Percentiles rank a stretch among this genome's conserved stretches.
phyloP scores from a whole-genome alignment of 2,797 vertebrate species.

The Sebastolobus alascanus region DNA sequence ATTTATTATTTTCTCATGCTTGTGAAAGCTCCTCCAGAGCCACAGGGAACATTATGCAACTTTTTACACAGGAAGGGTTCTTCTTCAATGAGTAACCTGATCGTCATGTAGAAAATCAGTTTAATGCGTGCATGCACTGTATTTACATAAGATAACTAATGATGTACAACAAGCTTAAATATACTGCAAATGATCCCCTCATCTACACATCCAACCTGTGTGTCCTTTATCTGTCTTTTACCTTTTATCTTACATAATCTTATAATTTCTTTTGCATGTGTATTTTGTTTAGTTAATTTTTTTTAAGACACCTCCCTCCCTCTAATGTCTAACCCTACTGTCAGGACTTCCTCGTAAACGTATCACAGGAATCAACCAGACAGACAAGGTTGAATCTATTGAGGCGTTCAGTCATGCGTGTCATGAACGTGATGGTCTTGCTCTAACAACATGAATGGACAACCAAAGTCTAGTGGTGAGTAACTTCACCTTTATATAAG shows the following conservation, averaged over 20 bases:
- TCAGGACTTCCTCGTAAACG: not conserved
- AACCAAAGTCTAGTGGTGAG: slow-evolving; percentile 53
- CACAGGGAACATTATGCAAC: not conserved
- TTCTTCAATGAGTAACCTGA: slow-evolving; percentile 11
- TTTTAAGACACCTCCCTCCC: not conserved
- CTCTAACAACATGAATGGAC: slow-evolving; percentile 47
- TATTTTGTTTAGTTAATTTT: not conserved
- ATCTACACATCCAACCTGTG: not conserved
- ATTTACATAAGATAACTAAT: not conserved
- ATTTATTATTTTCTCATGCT: not conserved
- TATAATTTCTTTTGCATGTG: not conserved
- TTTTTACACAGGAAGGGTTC: not conserved
- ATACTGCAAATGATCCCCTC: not conserved
- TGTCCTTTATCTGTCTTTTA: not conserved
- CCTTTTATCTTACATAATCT: not conserved
- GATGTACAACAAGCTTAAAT: not conserved
- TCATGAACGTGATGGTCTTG: slow-evolving; percentile 25
- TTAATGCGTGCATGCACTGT: not conserved
- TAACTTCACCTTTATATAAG: slow-evolving; percentile 61
- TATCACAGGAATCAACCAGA: slow-evolving; percentile 34
- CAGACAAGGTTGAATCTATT: slow-evolving; percentile 37
- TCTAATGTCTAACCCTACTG: slow-evolving; percentile 45
- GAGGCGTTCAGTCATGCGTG: not conserved
- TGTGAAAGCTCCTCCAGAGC: not conserved
- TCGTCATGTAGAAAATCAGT: not conserved